These are phyloP conservation scores for Planococcus citri DNA, from an alignment of 1,140 invertebrate species.

Conservation along the genomic window DNA sequence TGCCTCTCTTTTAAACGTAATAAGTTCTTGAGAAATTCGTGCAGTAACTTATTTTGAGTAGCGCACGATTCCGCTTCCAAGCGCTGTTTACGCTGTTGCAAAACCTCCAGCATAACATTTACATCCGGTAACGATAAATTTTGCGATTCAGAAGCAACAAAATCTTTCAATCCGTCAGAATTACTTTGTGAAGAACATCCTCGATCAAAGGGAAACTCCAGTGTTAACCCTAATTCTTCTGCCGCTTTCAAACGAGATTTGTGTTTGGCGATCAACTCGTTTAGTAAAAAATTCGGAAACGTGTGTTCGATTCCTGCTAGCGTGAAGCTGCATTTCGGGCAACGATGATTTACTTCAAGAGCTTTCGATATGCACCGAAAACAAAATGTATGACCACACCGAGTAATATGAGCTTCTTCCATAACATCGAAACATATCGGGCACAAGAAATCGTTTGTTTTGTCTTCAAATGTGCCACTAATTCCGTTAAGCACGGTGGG, in stretches of 20 bases:
- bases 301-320: conserved; percentile 59
- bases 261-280: conserved; percentile 68
- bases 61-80: conserved; percentile 65
- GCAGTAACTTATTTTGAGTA: conserved; percentile 63
- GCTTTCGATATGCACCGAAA: conserved; percentile 66
- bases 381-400: conserved; percentile 91
- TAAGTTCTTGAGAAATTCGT: conserved; percentile 73
- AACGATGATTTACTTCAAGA: conserved; percentile 62
- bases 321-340: conserved; percentile 72
- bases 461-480: conserved; percentile 49
- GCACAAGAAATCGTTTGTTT: conserved; percentile 62
- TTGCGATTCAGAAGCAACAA: conserved; percentile 51
- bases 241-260: conserved; percentile 44
- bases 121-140: conserved; percentile 66
- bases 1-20: conserved; percentile 61
- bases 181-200: conserved; percentile 29
- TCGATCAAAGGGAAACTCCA: conserved; percentile 1
- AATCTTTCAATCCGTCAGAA: conserved; percentile 46
- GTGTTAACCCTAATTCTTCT: conserved; percentile 34
- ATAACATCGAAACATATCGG: conserved; percentile 86
- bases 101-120: conserved; percentile 64
- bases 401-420: conserved; percentile 80
- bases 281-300: conserved; percentile 76
- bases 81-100: conserved; percentile 63
- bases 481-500: conserved; percentile 46